These are phyloP conservation scores for Blera fallax DNA, from an alignment of 2,888 invertebrate species.

Conservation along the genomic window DNA sequence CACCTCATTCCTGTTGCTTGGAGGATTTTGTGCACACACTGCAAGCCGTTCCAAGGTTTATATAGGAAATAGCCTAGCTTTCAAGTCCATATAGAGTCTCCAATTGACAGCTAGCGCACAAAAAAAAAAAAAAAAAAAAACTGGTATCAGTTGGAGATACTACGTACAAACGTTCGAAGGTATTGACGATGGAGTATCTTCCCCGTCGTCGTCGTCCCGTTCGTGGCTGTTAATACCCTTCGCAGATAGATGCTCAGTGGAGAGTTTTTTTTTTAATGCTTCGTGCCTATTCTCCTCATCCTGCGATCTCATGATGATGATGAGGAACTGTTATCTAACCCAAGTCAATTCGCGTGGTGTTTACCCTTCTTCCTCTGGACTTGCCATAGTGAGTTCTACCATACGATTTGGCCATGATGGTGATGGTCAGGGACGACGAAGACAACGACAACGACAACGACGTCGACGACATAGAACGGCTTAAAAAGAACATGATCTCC, in stretches of 20 bases:
- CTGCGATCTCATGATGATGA: conserved; percentile 21
- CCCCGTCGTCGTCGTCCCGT: conserved; percentile 13
- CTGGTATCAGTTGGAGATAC: conserved; percentile 32
- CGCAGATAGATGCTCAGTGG: conserved; percentile 25
- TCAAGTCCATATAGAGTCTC: conserved; percentile 54
- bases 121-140: no score
- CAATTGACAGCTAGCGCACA: conserved; percentile 49
- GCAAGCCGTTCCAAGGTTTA: conserved; percentile 18
- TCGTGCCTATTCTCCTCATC: conserved; percentile 32
- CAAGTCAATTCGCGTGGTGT: conserved; percentile 50
- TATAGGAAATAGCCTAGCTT: conserved; percentile 45
- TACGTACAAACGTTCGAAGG: conserved; percentile 21
- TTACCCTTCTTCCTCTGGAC: conserved; percentile 28
- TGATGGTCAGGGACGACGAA: conserved; percentile 53
- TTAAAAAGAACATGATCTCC: conserved; percentile 59
- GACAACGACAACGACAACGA: conserved; percentile 30
- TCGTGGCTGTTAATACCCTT: conserved; percentile 52
- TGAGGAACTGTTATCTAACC: conserved; percentile 71
- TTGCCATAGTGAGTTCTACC: conserved; percentile 33
- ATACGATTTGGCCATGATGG: conserved; percentile 44
- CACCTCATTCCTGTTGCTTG: conserved; percentile 53
- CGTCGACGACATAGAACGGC: conserved; percentile 56
- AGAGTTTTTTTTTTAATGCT: conserved; percentile 2
- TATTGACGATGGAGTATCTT: conserved; percentile 40
- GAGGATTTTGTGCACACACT: conserved; percentile 29